A percentile compares a stretch with the other conserved stretches of the same genome.
phyloP scores from a whole-genome alignment of 2,797 vertebrate genomes.

The Heliangelus exortis region DNA sequence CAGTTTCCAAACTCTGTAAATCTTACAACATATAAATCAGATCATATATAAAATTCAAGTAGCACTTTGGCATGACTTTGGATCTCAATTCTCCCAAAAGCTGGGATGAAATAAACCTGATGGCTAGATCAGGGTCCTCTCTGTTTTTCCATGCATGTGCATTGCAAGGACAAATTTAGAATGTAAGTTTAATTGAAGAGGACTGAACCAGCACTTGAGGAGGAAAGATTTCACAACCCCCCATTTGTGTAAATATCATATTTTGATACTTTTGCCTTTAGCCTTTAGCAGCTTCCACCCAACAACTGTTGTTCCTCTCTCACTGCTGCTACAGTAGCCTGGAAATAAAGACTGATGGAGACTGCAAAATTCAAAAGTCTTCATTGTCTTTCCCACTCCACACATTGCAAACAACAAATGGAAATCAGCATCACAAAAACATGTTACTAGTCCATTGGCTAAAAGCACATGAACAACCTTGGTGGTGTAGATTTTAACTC shows the following conservation, averaged over 20 bases:
- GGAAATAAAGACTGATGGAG: neutral
- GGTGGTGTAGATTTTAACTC: neutral
- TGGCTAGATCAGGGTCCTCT: neutral
- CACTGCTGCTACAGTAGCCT: neutral
- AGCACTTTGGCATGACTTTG: neutral
- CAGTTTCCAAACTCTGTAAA: neutral
- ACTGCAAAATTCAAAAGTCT: neutral
- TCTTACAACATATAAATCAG: neutral
- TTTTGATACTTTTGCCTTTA: neutral
- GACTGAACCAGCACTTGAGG: neutral
- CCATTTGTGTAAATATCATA: neutral
- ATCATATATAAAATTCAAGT: neutral
- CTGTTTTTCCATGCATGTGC: neutral
- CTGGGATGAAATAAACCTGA: neutral
- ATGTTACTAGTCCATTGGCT: neutral
- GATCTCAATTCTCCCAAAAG: neutral
- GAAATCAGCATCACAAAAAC: conserved; percentile 10
- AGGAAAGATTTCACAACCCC: neutral
- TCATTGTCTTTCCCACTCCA: neutral
- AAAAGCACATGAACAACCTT: neutral
- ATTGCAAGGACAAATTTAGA: neutral
- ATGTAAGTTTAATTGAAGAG: neutral
- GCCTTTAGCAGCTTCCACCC: neutral
- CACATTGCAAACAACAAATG: neutral
- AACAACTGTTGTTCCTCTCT: neutral